Base-by-base conservation (phyloP, 2,888 invertebrate genomes). In the Vannuccia rotundouncinata region DNA sequence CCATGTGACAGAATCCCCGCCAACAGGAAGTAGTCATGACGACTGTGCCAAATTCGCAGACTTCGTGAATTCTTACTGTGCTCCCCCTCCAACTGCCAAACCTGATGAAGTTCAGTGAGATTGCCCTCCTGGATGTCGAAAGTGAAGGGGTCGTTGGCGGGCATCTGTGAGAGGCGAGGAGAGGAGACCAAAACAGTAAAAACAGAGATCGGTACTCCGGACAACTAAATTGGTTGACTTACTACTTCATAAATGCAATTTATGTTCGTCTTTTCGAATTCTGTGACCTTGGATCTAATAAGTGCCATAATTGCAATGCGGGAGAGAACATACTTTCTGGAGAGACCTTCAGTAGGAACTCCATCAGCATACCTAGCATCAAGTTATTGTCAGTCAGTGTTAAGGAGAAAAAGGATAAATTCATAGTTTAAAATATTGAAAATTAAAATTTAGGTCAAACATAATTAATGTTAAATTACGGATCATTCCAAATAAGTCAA, bases 11-110 rank as follows among this genome's bases (percentile, higher is more conserved):
- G 97, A 83, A 99, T 97, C 74, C 98, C 99, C 74, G 97, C 96
- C 77, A 99, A 90, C 10, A 99, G 91, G 99, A 99, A 99, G 89
- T 98, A 99, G 90, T 99, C 99, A 88, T 99, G 99, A 78, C 97
- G 91, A 82, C 98, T 91, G 88, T 99, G 98, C 99, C 99, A 99
- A 84, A 99, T 98, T 5, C 5, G 10, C 45, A 17, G 45, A 17
- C 45, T 45, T 5, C 45, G 10, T 17, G 45, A 45, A n/a, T n/a
- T n/a, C 10, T 5, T 45, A 90, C 99, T 98, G 88, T 95, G 96
- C 88, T 97, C 97, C 0, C 95, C 91, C 2, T 95, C 94, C 0
- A 95, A 95, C 59, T 94, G 93, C 99, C 99, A 99, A 76, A 99
- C 90, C 0, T 98, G 97, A 88, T 99, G 99, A 13, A 96, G 89